Conservation (phyloP, 2,113 vertebrate genomes). For the Pomatostomus ruficeps region DNA sequence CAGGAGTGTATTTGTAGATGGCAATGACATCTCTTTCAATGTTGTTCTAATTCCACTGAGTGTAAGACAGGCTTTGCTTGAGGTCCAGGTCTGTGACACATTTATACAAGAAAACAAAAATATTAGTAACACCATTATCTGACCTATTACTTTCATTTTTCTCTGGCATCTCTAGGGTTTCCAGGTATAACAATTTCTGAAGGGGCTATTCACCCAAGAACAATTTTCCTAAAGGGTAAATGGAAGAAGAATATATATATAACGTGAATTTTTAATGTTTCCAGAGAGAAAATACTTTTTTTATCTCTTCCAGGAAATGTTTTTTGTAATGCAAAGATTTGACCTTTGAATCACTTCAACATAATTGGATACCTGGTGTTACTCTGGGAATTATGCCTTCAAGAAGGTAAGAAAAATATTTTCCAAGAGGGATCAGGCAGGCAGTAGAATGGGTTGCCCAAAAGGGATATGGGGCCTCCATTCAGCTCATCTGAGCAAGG, state of each 20-base stretch:
- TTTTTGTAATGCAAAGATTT: background rate
- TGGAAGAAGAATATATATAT: background rate
- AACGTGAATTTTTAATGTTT: background rate
- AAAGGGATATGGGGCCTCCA: background rate
- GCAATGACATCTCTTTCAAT: background rate
- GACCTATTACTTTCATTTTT: background rate
- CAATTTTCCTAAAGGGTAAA: background rate
- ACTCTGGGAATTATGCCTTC: background rate
- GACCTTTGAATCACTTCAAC: background rate
- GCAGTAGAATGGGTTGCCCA: background rate
- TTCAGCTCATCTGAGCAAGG: background rate
- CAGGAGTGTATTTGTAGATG: background rate
- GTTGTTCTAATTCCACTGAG: background rate
- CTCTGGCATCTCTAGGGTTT: background rate
- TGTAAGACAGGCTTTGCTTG: too few relatives aligned
- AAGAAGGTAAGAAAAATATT: background rate
- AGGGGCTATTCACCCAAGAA: background rate
- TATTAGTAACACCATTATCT: background rate
- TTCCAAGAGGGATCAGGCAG: background rate
- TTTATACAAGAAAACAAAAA: background rate
- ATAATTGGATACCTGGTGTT: background rate
- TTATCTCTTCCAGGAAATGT: background rate
- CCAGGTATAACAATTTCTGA: background rate
- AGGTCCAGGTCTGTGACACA: too few relatives aligned
- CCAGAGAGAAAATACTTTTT: background rate